Evolutionary conservation across 2,888 invertebrate species (phyloP), one percentile per base, ranked within the genome.

Genomic region (Campoplex nolae): DNA sequence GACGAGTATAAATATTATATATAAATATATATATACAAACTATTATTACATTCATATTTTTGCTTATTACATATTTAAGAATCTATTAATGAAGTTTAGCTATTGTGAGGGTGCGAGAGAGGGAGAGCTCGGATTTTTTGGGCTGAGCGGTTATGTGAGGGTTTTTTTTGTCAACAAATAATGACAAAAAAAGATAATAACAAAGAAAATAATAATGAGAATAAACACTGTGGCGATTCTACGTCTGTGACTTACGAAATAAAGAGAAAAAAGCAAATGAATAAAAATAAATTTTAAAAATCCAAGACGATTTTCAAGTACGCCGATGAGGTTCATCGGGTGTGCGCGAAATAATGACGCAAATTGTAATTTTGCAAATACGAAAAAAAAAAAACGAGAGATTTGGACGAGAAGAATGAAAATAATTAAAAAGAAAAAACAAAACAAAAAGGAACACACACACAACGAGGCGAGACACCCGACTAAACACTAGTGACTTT

Each of bases 1-100:
- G 89, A 88, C 89, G 91, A 92, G 91, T 92, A 92, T 70, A 75
- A 77, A 84, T 67, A 78, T 77, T 73, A 77, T 77, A 38, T 88
- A 89, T 89, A 38, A 38, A 38, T 38, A 38, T 70, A 42, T 73
- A 88, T 90, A 93, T 91, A 93, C 90, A 90, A 93, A 93, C 92
- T 92, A 93, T 93, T 93, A 94, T 93, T 92, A 93, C 93, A 93
- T 93, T 92, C 91, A 93, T 94, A 94, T 94, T 94, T 94, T 94
- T 94, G 94, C 94, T 94, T 94, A 93, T 92, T 92, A 92, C 91
- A 91, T 93, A 93, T 91, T 93, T 93, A 93, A 93, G 90, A 91
- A 92, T 92, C 92, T 93, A 93, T 92, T 92, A 86, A 92, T 89
- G 89, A 91, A 86, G 91, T 91, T 91, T 92, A 92, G 93, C 90